Conservation (phyloP, 2,113 vertebrate species). For the Prionailurus viverrinus region DNA sequence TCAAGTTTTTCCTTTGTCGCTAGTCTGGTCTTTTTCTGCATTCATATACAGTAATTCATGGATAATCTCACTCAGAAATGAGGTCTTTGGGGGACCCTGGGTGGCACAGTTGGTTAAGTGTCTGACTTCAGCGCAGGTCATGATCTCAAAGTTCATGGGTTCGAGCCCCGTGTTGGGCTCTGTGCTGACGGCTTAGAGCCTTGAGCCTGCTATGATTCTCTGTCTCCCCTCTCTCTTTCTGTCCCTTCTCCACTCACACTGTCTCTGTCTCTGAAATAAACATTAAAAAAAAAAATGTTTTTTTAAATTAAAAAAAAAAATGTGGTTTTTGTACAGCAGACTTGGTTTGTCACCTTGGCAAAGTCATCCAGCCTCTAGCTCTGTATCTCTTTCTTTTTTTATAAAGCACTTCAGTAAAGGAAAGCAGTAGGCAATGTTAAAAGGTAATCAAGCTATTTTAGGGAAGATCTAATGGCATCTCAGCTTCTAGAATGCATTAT, state of each 20-base stretch:
- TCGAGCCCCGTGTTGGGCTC: no score
- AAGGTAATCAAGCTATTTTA: conserved; percentile 12
- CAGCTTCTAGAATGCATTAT: conserved; percentile 26
- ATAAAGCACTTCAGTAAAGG: conserved; percentile 1
- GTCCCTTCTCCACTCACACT: no score
- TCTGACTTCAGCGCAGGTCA: no score
- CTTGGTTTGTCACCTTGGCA: not conserved
- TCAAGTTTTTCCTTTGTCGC: not conserved
- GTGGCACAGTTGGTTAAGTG: no score
- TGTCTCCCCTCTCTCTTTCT: no score
- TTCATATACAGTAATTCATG: not conserved
- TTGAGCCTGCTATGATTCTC: no score
- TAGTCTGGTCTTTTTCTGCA: not conserved
- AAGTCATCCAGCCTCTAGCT: not conserved
- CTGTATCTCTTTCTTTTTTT: not conserved
- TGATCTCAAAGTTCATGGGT: no score
- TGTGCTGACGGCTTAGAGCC: no score
- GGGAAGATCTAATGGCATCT: not conserved
- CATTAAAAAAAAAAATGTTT: no score
- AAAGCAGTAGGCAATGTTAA: not conserved
- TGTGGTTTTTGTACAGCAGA: not conserved
- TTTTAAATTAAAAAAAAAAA: not conserved
- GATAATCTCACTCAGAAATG: not conserved
- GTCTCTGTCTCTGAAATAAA: no score
- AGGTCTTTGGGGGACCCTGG: no score